Conservation (phyloP, 2,888 invertebrate species). For the Drosophila mimetica region DNA sequence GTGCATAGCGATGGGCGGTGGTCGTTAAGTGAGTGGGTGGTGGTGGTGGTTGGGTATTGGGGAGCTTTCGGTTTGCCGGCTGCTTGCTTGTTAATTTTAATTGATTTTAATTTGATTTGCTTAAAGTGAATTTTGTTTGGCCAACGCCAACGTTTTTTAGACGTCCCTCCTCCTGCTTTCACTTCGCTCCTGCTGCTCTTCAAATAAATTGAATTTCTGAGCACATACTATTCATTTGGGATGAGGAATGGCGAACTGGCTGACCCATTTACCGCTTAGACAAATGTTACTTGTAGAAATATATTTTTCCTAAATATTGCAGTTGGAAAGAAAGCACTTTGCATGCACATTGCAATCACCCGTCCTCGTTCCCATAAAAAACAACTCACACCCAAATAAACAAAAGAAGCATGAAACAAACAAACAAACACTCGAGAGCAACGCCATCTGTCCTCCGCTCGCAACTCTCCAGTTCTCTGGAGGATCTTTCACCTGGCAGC, state of each 20-base stretch:
- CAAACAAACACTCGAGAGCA: conserved; percentile 28
- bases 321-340: conserved; percentile 21
- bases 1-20: conserved; percentile 18
- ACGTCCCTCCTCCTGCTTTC: not conserved
- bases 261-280: conserved; percentile 11
- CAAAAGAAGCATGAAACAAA: conserved; percentile 18
- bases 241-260: not conserved
- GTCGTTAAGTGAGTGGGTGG: conserved; percentile 26
- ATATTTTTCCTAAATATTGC: conserved; percentile 26
- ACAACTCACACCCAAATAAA: conserved; percentile 18
- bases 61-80: conserved; percentile 41
- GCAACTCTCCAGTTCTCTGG: conserved; percentile 16
- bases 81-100: conserved; percentile 73
- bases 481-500: conserved; percentile 48
- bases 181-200: conserved; percentile 2
- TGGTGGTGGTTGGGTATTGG: conserved; percentile 46
- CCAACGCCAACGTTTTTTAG: conserved; percentile 32
- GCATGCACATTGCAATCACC: conserved; percentile 42
- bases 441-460: conserved; percentile 9
- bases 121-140: conserved; percentile 60
- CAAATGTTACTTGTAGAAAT: conserved; percentile 17
- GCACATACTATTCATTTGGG: conserved; percentile 2
- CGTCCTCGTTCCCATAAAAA: not conserved
- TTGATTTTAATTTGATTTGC: conserved; percentile 76
- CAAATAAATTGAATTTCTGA: conserved; percentile 41